phyloP scores from a whole-genome alignment of 2,113 vertebrate species.

The Callionymus lyra region DNA sequence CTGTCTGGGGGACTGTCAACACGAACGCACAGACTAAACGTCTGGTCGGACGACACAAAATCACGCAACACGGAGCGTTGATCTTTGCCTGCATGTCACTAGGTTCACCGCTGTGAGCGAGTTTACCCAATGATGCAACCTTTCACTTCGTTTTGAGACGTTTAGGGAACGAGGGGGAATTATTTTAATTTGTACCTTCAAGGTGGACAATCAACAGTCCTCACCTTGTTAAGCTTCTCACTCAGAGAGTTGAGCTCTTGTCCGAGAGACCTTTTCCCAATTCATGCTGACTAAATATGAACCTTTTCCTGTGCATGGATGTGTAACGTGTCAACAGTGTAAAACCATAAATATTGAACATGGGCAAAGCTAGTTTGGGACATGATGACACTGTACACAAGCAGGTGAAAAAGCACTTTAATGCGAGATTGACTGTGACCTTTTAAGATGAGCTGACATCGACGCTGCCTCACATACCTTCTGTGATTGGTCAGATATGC shows the following conservation, averaged over 20 bases:
- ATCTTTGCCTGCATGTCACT: conserved; percentile 23
- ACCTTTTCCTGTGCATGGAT: neutral
- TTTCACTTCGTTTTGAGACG: neutral
- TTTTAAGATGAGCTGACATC: too few relatives aligned
- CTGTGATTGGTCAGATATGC: neutral
- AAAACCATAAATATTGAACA: conserved; percentile 40
- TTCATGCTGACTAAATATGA: neutral
- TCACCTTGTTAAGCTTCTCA: neutral
- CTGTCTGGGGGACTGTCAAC: conserved; percentile 46
- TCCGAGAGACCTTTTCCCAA: neutral
- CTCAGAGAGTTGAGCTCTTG: neutral
- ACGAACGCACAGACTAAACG: conserved; percentile 33
- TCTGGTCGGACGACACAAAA: conserved; percentile 12
- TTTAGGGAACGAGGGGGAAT: neutral
- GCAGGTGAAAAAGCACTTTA: neutral
- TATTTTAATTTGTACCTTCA: neutral
- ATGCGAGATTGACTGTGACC: neutral
- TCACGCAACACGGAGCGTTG: conserved; percentile 20
- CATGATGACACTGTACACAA: conserved; percentile 43
- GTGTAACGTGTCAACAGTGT: conserved; percentile 38
- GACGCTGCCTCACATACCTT: too few relatives aligned
- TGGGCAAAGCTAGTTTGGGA: conserved; percentile 9
- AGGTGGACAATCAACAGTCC: neutral
- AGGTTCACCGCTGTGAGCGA: conserved; percentile 16
- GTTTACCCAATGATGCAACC: conserved; percentile 3